Percentiles rank a stretch among this genome's conserved stretches.
These are phyloP conservation scores for Acleris emargana DNA, from an alignment of 2,888 invertebrate genomes.

Conservation along the genomic window DNA sequence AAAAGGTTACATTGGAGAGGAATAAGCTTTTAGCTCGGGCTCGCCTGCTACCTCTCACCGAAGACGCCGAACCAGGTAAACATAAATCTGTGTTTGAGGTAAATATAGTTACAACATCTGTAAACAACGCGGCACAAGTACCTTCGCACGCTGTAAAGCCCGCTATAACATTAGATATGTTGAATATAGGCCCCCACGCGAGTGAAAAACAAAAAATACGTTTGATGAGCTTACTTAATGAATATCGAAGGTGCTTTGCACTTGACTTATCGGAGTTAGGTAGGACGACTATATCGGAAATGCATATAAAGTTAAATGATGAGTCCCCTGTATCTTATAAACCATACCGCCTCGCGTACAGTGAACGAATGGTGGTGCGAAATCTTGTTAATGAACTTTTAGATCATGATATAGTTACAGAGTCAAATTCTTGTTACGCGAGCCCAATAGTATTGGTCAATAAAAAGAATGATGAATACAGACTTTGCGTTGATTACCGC, in stretches of 20 bases:
- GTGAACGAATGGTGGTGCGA: neutral
- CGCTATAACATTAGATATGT: constrained; percentile 3
- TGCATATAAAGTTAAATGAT: constrained; percentile 7
- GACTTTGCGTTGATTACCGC: constrained; percentile 43
- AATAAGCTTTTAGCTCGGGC: constrained; percentile 3
- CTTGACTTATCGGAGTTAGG: constrained; percentile 1
- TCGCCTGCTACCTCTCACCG: neutral
- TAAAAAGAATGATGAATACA: constrained; percentile 42
- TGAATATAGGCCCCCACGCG: neutral
- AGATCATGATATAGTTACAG: constrained; percentile 1
- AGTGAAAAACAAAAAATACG: neutral
- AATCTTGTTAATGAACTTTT: constrained; percentile 8
- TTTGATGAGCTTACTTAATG: constrained; percentile 4
- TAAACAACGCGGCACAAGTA: neutral
- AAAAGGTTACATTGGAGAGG: neutral
- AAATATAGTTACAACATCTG: neutral
- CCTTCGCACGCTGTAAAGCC: neutral
- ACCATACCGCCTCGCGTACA: constrained; percentile 10
- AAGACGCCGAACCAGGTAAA: neutral
- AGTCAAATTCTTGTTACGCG: constrained; percentile 6
- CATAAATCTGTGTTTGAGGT: neutral
- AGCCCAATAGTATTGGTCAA: constrained; percentile 16
- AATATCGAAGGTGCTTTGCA: constrained; percentile 3
- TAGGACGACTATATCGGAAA: constrained; percentile 3
- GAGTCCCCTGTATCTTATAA: constrained; percentile 6